Evolutionary conservation across 2,888 invertebrate species (phyloP), one percentile per base, ranked within the genome.

Genomic region (Chrysopilus asiliformis): DNA sequence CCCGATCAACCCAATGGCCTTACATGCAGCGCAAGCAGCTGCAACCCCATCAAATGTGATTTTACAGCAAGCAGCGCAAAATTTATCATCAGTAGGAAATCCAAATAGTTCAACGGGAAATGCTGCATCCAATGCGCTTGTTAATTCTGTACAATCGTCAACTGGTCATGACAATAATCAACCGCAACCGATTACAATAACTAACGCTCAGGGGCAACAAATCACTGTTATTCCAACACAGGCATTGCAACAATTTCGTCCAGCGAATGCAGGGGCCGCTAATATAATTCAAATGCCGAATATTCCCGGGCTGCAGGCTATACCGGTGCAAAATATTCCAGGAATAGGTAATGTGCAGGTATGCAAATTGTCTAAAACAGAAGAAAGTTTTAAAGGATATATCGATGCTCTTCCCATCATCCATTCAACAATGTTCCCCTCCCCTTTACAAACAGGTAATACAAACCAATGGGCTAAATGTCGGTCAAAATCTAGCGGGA

Each of bases 281-380:
- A 57, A 57, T 41, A 52, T 57, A 15, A 56, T 57, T 20, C 57
- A 57, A 43, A 52, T 53, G 47, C 58, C 61, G 43, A 61, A 60
- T 36, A 42, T 62, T 34, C 54, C 57, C 2, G 50, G 53, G 55
- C 55, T 45, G 31, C 45, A 43, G 40, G 39, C 39, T 9, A 38
- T 43, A 18, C 39, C 40, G 13, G 40, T 43, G 42, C 83, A 82
- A 56, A 78, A 82, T 47, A 71, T 83, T 45, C 79, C 81, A 40
- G 86, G 86, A 2, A 53, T 82, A 30, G 80, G 81, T 4, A 82
- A 85, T 46, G 84, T 89, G 12, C 89, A 89, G 64, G 69, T 85
- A 40, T 56, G 37, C 22, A 30, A 37, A 37, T 37, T 22, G 28
- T 22, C 35, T 30, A 32, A 33, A 68, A 8, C 68, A 69, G 49